Conservation (phyloP, 1,140 invertebrate genomes). For the Aphelinus atriplicis region DNA sequence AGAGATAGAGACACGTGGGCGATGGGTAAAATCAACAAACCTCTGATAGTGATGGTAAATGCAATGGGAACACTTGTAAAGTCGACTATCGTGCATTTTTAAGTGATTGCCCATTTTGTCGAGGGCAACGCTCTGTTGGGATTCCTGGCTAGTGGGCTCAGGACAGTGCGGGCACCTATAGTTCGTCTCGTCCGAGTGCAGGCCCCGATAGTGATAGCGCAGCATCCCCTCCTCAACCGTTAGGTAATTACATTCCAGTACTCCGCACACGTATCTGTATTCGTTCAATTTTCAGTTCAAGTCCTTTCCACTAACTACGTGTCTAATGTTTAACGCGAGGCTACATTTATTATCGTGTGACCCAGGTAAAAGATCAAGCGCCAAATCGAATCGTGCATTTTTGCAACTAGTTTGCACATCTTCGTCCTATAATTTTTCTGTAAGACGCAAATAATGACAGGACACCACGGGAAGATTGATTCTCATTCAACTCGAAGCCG, state of each 20-base stretch:
- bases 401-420: too few relatives aligned
- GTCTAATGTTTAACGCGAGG: too few relatives aligned
- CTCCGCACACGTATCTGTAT: conserved; percentile 73
- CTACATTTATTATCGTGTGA: background rate
- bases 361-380: conserved; percentile 25
- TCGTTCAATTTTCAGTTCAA: too few relatives aligned
- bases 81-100: conserved; percentile 76
- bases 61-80: conserved; percentile 78
- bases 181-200: conserved; percentile 71
- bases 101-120: conserved; percentile 75
- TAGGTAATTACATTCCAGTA: conserved; percentile 75
- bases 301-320: too few relatives aligned
- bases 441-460: too few relatives aligned
- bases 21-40: conserved; percentile 49
- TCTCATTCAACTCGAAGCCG: too few relatives aligned
- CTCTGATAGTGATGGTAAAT: conserved; percentile 72
- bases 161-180: conserved; percentile 79
- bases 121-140: conserved; percentile 60
- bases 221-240: conserved; percentile 78
- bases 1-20: conserved; percentile 9
- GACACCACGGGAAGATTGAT: too few relatives aligned
- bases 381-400: too few relatives aligned
- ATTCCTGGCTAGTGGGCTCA: conserved; percentile 41
- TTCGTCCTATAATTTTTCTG: too few relatives aligned
- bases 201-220: conserved; percentile 75